Evolutionary conservation across 2,888 invertebrate species (phyloP).

Genomic region (Chrysodeixis includens): DNA sequence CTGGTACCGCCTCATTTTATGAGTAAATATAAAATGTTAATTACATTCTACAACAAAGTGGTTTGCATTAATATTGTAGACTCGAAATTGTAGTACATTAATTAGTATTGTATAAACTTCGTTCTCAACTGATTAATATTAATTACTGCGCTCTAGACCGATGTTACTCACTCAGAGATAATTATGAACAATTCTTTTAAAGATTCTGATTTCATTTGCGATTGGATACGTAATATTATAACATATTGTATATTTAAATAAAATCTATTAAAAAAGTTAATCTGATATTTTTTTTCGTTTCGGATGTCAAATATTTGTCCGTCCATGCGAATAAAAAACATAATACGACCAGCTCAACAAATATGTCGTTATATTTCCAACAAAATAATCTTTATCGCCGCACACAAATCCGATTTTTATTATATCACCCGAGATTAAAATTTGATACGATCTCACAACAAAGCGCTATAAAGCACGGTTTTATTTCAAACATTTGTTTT

Average conservation of each 20-base stretch:
- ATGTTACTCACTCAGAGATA: not conserved
- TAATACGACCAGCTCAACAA: conserved; percentile 10
- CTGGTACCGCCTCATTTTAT: not conserved
- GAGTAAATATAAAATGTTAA: not conserved
- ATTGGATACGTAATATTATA: too few relatives aligned
- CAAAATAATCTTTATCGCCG: conserved; percentile 45
- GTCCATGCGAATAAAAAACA: not conserved
- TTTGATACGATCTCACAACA: conserved; percentile 44
- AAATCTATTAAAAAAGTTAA: too few relatives aligned
- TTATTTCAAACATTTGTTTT: conserved; percentile 46
- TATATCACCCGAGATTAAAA: conserved; percentile 48
- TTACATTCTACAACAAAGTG: not conserved
- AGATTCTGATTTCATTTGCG: not conserved
- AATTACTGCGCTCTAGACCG: not conserved
- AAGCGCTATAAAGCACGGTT: conserved; percentile 39
- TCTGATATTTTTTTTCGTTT: not conserved
- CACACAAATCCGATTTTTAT: conserved; percentile 52
- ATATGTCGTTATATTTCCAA: conserved; percentile 18
- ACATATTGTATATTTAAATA: too few relatives aligned
- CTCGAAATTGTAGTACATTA: not conserved
- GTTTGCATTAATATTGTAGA: not conserved
- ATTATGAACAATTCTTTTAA: not conserved
- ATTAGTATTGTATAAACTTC: not conserved
- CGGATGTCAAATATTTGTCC: not conserved
- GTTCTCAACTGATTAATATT: not conserved